These are phyloP conservation scores for Cichladusa arquata DNA, from an alignment of 2,113 vertebrate genomes.

Conservation along the genomic window DNA sequence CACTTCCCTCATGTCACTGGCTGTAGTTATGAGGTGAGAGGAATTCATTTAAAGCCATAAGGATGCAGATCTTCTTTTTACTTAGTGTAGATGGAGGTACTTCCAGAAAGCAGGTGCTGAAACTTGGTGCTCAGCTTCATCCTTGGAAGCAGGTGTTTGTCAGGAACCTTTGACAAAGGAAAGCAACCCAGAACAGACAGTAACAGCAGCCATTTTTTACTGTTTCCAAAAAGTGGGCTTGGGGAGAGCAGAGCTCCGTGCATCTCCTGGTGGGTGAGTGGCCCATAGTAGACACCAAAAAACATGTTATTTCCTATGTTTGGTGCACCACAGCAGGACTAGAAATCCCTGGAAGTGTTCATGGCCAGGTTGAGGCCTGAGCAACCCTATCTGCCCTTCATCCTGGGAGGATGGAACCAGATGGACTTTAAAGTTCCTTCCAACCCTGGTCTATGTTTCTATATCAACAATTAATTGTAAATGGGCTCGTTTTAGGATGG, in stretches of 20 bases:
- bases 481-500: not conserved
- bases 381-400: not conserved
- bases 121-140: not conserved
- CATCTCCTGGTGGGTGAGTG: not conserved
- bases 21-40: not conserved
- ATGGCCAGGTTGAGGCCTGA: not conserved
- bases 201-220: not conserved
- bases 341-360: not conserved
- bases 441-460: not conserved
- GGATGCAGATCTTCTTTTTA: not conserved
- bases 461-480: not conserved
- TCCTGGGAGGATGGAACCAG: not conserved
- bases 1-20: not conserved
- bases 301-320: not conserved
- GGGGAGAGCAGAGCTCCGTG: not conserved
- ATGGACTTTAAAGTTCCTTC: not conserved
- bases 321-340: not conserved
- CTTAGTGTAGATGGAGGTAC: not conserved
- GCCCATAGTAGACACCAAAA: not conserved
- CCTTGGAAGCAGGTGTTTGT: not conserved
- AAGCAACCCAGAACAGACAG: not conserved
- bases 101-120: not conserved
- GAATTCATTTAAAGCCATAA: not conserved
- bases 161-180: not conserved
- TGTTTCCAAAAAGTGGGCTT: not conserved